Evolutionary conservation across 1,140 invertebrate genomes (phyloP).

Genomic region (Galleria mellonella): DNA sequence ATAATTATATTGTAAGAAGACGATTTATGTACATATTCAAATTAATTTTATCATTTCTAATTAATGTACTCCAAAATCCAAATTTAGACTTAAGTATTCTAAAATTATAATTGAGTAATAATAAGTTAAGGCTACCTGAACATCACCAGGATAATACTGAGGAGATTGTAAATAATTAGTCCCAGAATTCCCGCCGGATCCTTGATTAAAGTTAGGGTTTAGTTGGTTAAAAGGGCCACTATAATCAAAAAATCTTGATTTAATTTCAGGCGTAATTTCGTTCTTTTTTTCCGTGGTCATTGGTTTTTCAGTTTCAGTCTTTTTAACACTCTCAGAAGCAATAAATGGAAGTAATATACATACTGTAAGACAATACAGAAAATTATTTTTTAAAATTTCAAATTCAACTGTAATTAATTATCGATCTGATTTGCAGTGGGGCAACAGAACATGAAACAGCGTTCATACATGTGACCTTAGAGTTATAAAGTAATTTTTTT

Average conservation of each 20-base stretch:
- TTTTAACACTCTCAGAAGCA: neutral
- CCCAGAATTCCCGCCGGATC: slow-evolving; percentile 3
- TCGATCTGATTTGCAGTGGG: too few species aligned
- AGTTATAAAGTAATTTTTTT: too few species aligned
- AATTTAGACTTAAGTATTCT: too few species aligned
- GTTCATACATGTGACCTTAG: too few species aligned
- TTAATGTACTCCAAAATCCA: too few species aligned
- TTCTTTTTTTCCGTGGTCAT: neutral
- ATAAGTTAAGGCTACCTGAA: slow-evolving; percentile 4
- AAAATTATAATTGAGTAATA: too few species aligned
- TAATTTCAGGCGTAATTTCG: neutral
- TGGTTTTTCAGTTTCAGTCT: neutral
- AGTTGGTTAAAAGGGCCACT: slow-evolving; percentile 9
- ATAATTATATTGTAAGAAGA: too few species aligned
- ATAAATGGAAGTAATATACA: neutral
- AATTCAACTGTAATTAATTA: too few species aligned
- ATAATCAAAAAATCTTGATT: slow-evolving; percentile 10
- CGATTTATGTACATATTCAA: too few species aligned
- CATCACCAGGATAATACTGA: slow-evolving; percentile 8
- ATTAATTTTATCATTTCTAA: too few species aligned
- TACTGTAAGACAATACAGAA: neutral
- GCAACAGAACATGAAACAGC: too few species aligned
- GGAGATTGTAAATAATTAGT: slow-evolving; percentile 9
- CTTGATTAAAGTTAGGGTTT: slow-evolving; percentile 10
- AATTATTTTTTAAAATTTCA: neutral